These are phyloP conservation scores for Acanthurus lineatus DNA, from an alignment of 2,797 vertebrate genomes.

Conservation along the genomic window DNA sequence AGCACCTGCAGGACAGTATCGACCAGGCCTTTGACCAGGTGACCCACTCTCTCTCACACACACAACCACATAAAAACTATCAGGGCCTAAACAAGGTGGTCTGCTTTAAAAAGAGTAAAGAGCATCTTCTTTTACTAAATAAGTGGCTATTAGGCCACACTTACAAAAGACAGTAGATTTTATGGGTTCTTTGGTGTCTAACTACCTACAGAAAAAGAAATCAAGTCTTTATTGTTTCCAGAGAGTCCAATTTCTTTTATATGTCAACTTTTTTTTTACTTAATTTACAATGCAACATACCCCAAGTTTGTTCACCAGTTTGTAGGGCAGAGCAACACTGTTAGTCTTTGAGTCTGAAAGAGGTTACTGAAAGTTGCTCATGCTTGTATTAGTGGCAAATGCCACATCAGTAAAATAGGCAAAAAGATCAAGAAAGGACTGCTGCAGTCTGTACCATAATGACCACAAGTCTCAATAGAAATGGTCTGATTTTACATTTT, in stretches of 20 bases:
- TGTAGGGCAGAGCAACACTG: background rate
- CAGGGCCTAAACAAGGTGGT: background rate
- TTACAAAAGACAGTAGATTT: too few relatives aligned
- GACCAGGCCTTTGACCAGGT: constrained; percentile 93
- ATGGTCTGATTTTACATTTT: background rate
- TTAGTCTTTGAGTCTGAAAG: background rate
- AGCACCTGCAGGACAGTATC: constrained; percentile 92
- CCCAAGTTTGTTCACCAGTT: background rate
- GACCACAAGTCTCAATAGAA: background rate
- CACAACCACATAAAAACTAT: background rate
- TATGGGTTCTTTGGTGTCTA: too few relatives aligned
- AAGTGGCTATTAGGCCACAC: too few relatives aligned
- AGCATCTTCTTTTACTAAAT: too few relatives aligned
- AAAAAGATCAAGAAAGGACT: background rate
- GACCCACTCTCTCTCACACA: constrained; percentile 28
- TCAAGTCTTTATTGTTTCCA: too few relatives aligned
- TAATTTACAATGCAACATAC: background rate
- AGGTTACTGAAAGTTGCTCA: background rate
- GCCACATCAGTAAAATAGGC: background rate
- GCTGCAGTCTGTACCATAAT: background rate
- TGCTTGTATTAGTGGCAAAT: background rate
- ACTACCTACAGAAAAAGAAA: too few relatives aligned
- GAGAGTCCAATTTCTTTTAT: too few relatives aligned
- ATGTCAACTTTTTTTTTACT: too few relatives aligned
- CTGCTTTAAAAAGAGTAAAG: background rate